Evolutionary conservation across 2,888 invertebrate species (phyloP).

Genomic region (Acheta domesticus): DNA sequence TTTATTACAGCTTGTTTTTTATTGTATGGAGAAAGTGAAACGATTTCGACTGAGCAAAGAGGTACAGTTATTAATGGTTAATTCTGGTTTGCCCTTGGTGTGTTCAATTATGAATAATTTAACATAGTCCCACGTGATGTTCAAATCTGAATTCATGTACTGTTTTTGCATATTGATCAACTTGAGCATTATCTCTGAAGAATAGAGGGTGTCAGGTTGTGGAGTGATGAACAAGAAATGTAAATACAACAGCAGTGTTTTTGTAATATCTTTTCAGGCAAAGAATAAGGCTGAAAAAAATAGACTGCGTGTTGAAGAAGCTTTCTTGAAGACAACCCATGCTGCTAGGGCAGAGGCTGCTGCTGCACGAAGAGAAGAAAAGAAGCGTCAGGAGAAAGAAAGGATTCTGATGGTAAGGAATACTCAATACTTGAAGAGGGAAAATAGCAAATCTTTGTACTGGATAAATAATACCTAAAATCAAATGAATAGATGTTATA

Average conservation of each 20-base stretch:
- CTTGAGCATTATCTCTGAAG: too few species aligned
- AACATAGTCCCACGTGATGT: background rate
- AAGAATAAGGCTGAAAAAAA: conserved; percentile 92
- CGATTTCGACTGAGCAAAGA: conserved; percentile 84
- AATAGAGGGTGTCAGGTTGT: too few species aligned
- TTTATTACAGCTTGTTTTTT: conserved; percentile 82
- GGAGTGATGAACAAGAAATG: too few species aligned
- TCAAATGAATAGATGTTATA: background rate
- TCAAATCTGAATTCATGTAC: background rate
- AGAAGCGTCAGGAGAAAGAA: conserved; percentile 89
- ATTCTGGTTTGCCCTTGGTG: background rate
- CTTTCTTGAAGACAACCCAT: conserved; percentile 91
- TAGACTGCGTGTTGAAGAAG: conserved; percentile 88
- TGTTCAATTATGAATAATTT: background rate
- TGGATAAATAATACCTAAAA: background rate
- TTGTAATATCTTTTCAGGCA: conserved; percentile 54
- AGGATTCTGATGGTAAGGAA: conserved; percentile 68
- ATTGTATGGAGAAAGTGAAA: conserved; percentile 88
- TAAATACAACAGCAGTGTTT: too few species aligned
- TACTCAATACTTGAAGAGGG: background rate
- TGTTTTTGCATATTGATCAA: too few species aligned
- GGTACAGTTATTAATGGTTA: conserved; percentile 52
- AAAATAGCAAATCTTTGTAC: background rate
- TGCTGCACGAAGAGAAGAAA: conserved; percentile 88
- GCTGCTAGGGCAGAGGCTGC: conserved; percentile 96